phyloP scores from a whole-genome alignment of 2,797 vertebrate genomes.

The Lutjanus campechanus region DNA sequence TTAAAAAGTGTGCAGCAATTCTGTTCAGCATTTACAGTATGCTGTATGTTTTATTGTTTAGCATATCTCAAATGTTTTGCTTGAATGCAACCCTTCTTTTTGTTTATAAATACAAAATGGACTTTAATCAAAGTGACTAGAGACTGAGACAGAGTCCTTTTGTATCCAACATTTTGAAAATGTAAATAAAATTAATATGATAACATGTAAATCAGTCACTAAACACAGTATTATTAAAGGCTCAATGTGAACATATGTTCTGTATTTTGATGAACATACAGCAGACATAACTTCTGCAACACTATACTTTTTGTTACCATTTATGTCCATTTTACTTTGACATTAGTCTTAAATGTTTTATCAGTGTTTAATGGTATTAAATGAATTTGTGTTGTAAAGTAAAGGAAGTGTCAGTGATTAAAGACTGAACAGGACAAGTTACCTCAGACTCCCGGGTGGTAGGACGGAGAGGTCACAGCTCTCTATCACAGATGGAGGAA shows the following conservation, averaged over 20 bases:
- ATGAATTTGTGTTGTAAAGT: constrained; percentile 3
- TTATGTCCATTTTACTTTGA: background rate
- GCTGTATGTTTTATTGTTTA: background rate
- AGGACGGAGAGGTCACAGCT: constrained; percentile 70
- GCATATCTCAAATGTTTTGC: background rate
- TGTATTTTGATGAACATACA: background rate
- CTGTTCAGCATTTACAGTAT: background rate
- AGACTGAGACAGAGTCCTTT: background rate
- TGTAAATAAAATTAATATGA: background rate
- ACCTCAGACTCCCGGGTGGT: constrained; percentile 84
- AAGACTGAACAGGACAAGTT: constrained; percentile 49
- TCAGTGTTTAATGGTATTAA: background rate
- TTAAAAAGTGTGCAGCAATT: background rate
- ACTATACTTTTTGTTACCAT: background rate
- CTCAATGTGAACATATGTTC: background rate
- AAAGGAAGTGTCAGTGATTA: background rate
- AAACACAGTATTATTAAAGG: background rate
- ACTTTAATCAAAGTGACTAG: background rate
- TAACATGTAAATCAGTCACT: background rate
- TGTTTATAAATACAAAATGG: background rate
- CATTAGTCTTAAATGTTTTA: background rate
- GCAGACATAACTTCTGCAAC: background rate
- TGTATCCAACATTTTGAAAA: background rate
- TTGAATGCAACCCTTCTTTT: background rate
- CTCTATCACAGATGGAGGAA: constrained; percentile 89